These are phyloP conservation scores for Lepidurus apus DNA, from an alignment of 1,140 invertebrate species.

Conservation along the genomic window DNA sequence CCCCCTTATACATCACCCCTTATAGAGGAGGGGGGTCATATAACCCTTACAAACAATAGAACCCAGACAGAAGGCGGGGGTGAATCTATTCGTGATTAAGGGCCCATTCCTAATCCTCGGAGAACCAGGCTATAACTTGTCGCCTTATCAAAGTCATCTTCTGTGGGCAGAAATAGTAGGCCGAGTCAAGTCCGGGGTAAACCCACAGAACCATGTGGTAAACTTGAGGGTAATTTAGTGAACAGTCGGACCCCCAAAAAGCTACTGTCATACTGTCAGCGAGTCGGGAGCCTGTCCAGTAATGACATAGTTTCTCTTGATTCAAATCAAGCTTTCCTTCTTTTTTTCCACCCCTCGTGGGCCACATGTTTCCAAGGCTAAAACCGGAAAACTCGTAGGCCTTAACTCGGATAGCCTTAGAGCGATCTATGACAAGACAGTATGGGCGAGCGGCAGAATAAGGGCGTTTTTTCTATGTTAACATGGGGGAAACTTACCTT, in stretches of 20 bases:
- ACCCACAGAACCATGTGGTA: too few species aligned
- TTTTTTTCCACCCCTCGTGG: neutral
- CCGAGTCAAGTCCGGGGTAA: neutral
- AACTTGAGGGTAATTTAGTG: neutral
- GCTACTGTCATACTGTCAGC: neutral
- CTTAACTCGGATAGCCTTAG: too few species aligned
- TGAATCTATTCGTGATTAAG: neutral
- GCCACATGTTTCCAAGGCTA: neutral
- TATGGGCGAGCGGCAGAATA: too few species aligned
- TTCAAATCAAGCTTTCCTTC: neutral
- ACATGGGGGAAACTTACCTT: too few species aligned
- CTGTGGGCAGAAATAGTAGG: neutral
- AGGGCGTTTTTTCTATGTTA: too few species aligned
- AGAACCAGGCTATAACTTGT: neutral
- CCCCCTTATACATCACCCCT: too few species aligned
- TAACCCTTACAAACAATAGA: neutral
- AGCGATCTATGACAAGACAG: too few species aligned
- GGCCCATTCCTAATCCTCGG: neutral
- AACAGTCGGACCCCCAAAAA: neutral
- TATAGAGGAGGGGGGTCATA: too few species aligned
- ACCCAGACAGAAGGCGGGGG: neutral
- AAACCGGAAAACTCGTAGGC: too few species aligned
- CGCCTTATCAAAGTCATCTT: constrained; percentile 3
- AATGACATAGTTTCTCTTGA: neutral
- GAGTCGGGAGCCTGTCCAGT: neutral